Conservation (phyloP, 2,797 vertebrate species). For the Trichosurus vulpecula region DNA sequence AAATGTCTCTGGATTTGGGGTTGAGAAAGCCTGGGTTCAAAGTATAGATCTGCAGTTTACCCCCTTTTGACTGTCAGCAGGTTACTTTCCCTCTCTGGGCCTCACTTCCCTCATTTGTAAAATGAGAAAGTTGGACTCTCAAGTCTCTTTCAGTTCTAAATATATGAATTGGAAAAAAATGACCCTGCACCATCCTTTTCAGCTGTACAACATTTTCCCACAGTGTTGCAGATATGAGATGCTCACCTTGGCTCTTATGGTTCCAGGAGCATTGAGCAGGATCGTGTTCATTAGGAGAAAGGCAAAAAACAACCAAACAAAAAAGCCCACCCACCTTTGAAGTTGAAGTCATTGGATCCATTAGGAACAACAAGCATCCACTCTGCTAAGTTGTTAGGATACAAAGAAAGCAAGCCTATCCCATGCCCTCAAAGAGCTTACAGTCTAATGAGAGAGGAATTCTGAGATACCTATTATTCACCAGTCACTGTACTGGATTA, state of each 20-base stretch:
- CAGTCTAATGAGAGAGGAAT: no score
- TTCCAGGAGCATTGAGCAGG: no score
- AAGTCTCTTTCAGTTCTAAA: neutral
- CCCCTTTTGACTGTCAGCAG: no score
- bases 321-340: neutral
- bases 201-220: neutral
- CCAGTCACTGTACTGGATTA: neutral
- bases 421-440: no score
- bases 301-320: no score
- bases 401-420: no score
- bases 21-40: neutral
- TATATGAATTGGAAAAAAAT: neutral
- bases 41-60: neutral
- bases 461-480: no score
- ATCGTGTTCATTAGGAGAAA: no score
- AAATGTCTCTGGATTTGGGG: neutral
- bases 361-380: no score
- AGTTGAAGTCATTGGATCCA: no score
- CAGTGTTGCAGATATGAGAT: neutral
- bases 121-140: neutral
- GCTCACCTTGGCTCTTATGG: no score
- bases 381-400: no score
- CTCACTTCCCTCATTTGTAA: neutral
- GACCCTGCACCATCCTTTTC: rapidly evolving
- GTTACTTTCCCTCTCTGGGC: neutral